Percentiles rank a stretch among this genome's conserved stretches.
These are phyloP conservation scores for Chloropsis cyanopogon DNA, from an alignment of 2,113 vertebrate genomes.

Conservation along the genomic window DNA sequence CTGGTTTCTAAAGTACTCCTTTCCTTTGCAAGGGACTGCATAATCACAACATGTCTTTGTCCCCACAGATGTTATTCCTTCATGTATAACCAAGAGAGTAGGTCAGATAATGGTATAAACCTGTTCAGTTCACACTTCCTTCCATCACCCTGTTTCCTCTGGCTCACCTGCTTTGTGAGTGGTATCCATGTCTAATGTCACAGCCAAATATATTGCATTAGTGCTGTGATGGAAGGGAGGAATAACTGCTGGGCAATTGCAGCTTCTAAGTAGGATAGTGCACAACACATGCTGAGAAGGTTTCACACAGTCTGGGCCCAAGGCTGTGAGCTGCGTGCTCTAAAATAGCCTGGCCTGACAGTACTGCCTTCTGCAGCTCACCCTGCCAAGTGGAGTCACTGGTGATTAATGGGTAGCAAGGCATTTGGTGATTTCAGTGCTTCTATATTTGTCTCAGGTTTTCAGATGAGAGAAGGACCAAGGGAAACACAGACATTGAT, in stretches of 20 bases:
- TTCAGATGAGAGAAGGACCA: background rate
- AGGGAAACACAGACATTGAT: background rate
- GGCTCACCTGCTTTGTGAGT: background rate
- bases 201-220: background rate
- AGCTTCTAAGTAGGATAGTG: background rate
- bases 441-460: slow-evolving; percentile 35
- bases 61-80: background rate
- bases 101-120: background rate
- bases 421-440: background rate
- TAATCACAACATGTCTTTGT: background rate
- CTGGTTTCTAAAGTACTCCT: background rate
- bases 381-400: background rate
- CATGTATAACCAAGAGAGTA: background rate
- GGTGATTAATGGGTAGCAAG: background rate
- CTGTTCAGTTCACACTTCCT: background rate
- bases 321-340: background rate
- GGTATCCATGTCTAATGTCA: background rate
- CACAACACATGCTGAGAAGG: background rate
- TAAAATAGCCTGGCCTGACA: background rate
- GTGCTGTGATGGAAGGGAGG: background rate
- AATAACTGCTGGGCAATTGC: background rate
- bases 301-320: background rate
- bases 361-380: background rate
- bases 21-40: background rate
- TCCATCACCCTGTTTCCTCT: background rate